A percentile compares a stretch with the other conserved stretches of the same genome.
These are phyloP conservation scores for Acropora yongei DNA, from an alignment of 64 coral and sea anemone species.

Conservation along the genomic window DNA sequence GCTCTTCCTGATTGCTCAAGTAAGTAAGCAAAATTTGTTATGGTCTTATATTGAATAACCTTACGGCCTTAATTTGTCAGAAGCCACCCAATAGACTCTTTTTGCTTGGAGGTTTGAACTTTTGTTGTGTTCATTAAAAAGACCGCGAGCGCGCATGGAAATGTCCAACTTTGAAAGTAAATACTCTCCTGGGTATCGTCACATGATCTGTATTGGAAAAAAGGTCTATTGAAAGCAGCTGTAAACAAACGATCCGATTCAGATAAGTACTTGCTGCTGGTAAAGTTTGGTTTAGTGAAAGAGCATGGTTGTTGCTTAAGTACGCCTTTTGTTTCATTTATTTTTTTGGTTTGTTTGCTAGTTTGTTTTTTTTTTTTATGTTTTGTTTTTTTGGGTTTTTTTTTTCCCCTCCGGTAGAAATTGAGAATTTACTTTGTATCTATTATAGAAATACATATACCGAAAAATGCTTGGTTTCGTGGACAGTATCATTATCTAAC, in stretches of 20 bases:
- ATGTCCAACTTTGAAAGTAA: too few relatives aligned
- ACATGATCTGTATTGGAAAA: too few relatives aligned
- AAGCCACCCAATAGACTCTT: too few relatives aligned
- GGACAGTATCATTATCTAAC: constrained; percentile 4
- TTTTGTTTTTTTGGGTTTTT: not conserved
- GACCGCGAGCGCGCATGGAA: too few relatives aligned
- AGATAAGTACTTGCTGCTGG: not conserved
- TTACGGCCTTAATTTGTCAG: not conserved
- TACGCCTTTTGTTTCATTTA: too few relatives aligned
- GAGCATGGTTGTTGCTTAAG: not conserved
- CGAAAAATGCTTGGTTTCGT: not conserved
- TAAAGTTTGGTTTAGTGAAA: not conserved
- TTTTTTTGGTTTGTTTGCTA: not conserved
- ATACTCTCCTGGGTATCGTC: too few relatives aligned
- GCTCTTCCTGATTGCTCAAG: constrained; percentile 67
- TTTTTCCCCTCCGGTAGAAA: not conserved
- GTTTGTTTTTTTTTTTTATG: not conserved
- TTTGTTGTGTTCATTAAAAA: too few relatives aligned
- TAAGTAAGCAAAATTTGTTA: constrained; percentile 8
- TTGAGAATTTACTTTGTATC: not conserved
- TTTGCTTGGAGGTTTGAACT: too few relatives aligned
- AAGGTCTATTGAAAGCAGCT: too few relatives aligned
- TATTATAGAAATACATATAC: not conserved
- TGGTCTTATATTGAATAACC: not conserved
- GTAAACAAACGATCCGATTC: not conserved